Percentiles rank a stretch among this genome's conserved stretches.
These are phyloP conservation scores for Ariopsis seemanni DNA, from an alignment of 2,113 vertebrate species.

Conservation along the genomic window DNA sequence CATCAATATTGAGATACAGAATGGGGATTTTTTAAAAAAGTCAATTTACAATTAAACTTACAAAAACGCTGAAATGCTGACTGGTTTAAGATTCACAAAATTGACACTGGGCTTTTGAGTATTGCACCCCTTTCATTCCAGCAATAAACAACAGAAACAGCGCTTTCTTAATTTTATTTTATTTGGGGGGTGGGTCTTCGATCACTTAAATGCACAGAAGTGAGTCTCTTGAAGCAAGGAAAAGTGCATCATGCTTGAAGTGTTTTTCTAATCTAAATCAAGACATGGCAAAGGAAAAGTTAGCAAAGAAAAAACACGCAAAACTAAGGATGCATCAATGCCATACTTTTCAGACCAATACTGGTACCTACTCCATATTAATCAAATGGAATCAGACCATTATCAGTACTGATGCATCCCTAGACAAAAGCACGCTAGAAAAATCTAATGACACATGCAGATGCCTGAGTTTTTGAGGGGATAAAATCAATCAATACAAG, in stretches of 20 bases:
- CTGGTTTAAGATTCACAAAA: background rate
- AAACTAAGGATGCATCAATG: too few species aligned
- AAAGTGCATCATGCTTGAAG: background rate
- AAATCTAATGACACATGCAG: background rate
- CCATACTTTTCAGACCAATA: too few species aligned
- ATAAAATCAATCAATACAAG: background rate
- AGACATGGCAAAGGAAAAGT: too few species aligned
- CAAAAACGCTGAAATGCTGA: background rate
- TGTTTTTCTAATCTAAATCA: background rate
- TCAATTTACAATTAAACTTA: slow-evolving; percentile 62
- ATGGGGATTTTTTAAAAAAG: slow-evolving; percentile 63
- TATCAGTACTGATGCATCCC: background rate
- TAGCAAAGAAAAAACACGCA: too few species aligned
- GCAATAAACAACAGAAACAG: background rate
- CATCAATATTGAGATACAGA: slow-evolving; percentile 54
- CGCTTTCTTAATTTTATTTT: too few species aligned
- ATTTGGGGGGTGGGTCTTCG: too few species aligned
- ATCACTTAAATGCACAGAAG: background rate
- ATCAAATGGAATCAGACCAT: too few species aligned
- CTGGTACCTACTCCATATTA: too few species aligned
- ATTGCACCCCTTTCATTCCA: background rate
- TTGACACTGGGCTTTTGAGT: background rate
- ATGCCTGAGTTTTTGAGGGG: background rate
- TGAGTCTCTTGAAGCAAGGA: background rate
- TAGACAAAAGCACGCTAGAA: background rate